Conservation (phyloP, 35 echinoderm and acorn worm genomes). For the Lytechinus variegatus region DNA sequence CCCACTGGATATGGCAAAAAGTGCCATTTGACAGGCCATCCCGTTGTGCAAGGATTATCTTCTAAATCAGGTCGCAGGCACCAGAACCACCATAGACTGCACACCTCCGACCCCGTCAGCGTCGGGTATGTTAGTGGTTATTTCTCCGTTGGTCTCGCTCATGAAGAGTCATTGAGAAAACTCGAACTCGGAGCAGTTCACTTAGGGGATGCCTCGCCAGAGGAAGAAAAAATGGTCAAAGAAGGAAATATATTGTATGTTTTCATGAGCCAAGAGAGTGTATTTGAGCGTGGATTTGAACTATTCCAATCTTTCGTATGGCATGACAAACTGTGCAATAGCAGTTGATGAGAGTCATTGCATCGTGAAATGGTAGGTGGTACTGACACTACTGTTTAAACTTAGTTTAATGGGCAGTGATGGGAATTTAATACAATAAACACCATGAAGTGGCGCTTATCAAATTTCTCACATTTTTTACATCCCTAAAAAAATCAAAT, state of each 20-base stretch:
- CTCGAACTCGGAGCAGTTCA: slow-evolving; percentile 28
- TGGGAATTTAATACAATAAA: too few species aligned
- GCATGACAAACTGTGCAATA: slow-evolving; percentile 9
- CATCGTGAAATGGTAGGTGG: slow-evolving; percentile 13
- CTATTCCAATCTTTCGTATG: neutral
- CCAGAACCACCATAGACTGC: neutral
- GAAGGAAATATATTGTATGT: neutral
- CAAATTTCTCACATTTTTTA: too few species aligned
- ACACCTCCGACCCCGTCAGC: neutral
- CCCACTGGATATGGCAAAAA: slow-evolving; percentile 40
- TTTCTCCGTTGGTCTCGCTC: slow-evolving; percentile 42
- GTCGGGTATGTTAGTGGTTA: neutral
- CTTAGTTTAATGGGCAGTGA: too few species aligned
- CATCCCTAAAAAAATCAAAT: too few species aligned
- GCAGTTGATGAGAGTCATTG: slow-evolving; percentile 52
- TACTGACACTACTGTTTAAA: too few species aligned
- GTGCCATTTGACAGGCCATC: slow-evolving; percentile 24
- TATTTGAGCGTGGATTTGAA: slow-evolving; percentile 32
- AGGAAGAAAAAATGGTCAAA: slow-evolving; percentile 16
- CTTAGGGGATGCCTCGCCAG: neutral
- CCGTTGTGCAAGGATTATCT: slow-evolving; percentile 1
- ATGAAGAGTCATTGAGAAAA: slow-evolving; percentile 29
- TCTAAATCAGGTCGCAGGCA: neutral
- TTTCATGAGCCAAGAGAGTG: slow-evolving; percentile 55
- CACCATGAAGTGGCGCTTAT: too few species aligned